phyloP scores from a whole-genome alignment of 2,888 invertebrate species.

The Lithosia quadra region DNA sequence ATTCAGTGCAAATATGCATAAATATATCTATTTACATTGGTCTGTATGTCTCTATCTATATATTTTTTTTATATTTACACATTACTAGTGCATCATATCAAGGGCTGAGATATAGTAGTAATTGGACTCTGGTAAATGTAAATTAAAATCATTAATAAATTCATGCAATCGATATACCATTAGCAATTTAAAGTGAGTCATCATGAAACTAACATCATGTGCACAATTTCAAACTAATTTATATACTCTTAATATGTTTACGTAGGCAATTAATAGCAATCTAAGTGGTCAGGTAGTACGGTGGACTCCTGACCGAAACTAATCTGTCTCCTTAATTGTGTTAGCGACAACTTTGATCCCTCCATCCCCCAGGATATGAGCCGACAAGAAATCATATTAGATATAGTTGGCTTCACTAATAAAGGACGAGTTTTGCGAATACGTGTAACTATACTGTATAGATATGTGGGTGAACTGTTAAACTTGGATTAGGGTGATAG shows the following conservation, averaged over 20 bases:
- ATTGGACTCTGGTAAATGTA: neutral
- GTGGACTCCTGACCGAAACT: constrained; percentile 79
- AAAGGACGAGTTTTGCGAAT: constrained; percentile 65
- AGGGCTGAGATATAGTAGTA: neutral
- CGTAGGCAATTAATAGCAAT: constrained; percentile 73
- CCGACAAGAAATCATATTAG: constrained; percentile 84
- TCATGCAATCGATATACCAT: neutral
- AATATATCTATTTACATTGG: too few relatives aligned
- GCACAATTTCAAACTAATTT: constrained; percentile 35
- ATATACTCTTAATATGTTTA: constrained; percentile 53
- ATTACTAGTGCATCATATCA: neutral
- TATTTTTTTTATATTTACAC: too few relatives aligned
- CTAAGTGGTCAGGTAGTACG: constrained; percentile 72
- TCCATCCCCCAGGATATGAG: constrained; percentile 81
- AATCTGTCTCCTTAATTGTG: constrained; percentile 84
- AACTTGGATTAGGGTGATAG: neutral
- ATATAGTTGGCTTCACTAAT: constrained; percentile 83
- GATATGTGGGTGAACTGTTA: neutral
- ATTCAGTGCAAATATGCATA: too few relatives aligned
- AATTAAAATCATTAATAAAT: neutral
- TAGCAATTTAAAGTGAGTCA: neutral
- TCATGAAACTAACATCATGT: constrained; percentile 1
- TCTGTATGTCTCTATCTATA: too few relatives aligned
- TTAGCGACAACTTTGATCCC: constrained; percentile 86
- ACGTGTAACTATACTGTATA: constrained; percentile 19